Conservation (phyloP, 2,797 vertebrate genomes). For the Pipistrellus pygmaeus region DNA sequence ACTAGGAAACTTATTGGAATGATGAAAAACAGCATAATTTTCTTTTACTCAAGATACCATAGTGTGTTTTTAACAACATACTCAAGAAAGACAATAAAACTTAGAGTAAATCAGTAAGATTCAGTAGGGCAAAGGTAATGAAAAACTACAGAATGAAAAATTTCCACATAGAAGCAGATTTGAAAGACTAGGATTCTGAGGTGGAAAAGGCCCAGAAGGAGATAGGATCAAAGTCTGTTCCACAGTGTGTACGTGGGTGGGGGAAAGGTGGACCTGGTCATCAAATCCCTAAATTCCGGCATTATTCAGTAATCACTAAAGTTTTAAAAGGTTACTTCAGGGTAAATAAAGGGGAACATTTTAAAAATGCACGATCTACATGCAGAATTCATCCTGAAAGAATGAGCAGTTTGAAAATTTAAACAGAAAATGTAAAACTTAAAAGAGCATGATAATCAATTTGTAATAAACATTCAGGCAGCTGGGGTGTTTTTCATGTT, state of each 20-base stretch:
- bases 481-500: neutral
- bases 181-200: neutral
- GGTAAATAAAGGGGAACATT: neutral
- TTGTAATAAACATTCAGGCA: conserved; percentile 12
- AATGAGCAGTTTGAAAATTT: conserved; percentile 4
- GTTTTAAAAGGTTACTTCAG: neutral
- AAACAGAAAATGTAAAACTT: conserved; percentile 33
- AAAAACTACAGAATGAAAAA: conserved; percentile 11
- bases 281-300: neutral
- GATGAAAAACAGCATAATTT: neutral
- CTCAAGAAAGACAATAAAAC: neutral
- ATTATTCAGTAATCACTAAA: conserved; percentile 29
- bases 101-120: conserved; percentile 28
- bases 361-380: neutral
- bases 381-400: conserved; percentile 30
- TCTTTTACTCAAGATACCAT: neutral
- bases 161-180: neutral
- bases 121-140: neutral
- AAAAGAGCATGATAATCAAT: neutral
- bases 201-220: conserved; percentile 40
- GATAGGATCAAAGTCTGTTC: conserved; percentile 24
- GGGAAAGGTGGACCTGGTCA: neutral
- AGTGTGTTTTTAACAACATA: neutral
- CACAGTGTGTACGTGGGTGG: neutral
- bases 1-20: neutral